Evolutionary conservation across 2,113 vertebrate species (phyloP), one percentile per base, ranked within the genome.

Genomic region (Prunella fulvescens): DNA sequence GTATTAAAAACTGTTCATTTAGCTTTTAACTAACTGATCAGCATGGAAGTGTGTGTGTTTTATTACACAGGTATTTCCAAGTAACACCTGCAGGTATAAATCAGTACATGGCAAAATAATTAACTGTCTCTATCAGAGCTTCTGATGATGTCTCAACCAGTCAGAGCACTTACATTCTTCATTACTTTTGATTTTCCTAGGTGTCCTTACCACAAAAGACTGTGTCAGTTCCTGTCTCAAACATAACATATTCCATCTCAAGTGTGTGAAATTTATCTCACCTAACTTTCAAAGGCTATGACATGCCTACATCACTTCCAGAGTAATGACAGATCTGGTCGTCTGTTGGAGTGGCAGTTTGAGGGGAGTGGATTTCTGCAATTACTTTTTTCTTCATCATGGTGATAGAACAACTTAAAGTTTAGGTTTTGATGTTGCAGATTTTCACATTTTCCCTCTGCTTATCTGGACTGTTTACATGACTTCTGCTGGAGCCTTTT

Each of bases 241-340:
- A 81, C 48, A 53, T 79, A 28, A 90, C 67, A 45, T 51, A 67
- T 45, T 85, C 19, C 62, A 61, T 61, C 78, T 82, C 70, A 70
- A 72, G 84, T 82, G 60, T 88, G 66, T 93, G 70, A 82, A 87
- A 81, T 89, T 84, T 39, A 31, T 89, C 58, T 92, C 73, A 87
- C 87, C 48, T 88, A 72, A 48, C 87, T 91, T 87, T 79, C 44
- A 48, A 76, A 95, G 65, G 73, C 76, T 93, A 3, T 65, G 60
- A 69, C 48, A 77, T 86, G 69, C 74, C 88, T 76, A 56, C 37
- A 81, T 92, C 78, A 42, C 70, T 94, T 74, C 53, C 57, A 74
- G 65, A 71, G 26, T 1, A 70, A 4, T 82, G 84, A 94, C 65
- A 95, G 92, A 53, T 91, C 57, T 85, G 48, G 44, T 71, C 77